Percentiles rank a stretch among this genome's conserved stretches.
These are phyloP conservation scores for Ischnus inquisitorius DNA, from an alignment of 2,888 invertebrate genomes.

Conservation along the genomic window DNA sequence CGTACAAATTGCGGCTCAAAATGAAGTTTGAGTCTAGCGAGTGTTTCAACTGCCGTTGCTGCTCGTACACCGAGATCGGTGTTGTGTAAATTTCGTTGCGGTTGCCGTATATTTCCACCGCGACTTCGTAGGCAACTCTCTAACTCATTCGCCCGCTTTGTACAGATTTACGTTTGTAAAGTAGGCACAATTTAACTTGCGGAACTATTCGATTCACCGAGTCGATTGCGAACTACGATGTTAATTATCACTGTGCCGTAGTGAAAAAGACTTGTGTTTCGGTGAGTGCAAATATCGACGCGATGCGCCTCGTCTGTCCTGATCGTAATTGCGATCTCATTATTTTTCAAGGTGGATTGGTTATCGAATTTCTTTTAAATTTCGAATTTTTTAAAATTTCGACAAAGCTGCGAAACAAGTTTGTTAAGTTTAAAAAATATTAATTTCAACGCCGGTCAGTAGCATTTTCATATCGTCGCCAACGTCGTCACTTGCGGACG, in stretches of 20 bases:
- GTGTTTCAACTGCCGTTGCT: conserved; percentile 15
- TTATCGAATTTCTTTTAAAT: no score
- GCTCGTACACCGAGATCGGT: conserved; percentile 31
- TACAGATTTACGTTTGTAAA: conserved; percentile 56
- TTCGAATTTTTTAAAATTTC: no score
- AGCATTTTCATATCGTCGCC: no score
- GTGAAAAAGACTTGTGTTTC: background rate
- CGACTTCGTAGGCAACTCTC: conserved; percentile 50
- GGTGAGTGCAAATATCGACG: background rate
- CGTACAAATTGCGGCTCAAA: conserved; percentile 80
- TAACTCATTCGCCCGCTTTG: conserved; percentile 64
- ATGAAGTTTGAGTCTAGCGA: conserved; percentile 78
- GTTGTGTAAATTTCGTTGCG: conserved; percentile 71
- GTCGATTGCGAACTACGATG: conserved; percentile 47
- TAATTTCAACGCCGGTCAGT: no score
- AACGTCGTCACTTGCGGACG: no score
- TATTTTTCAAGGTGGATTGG: no score
- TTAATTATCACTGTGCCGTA: background rate
- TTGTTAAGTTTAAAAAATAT: no score
- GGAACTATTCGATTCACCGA: conserved; percentile 58
- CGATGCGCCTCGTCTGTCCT: background rate
- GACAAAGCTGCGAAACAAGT: no score
- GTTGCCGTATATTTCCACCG: conserved; percentile 66
- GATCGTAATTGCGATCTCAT: background rate
- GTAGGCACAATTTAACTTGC: conserved; percentile 60